Percentiles rank a stretch among this genome's conserved stretches.
These are phyloP conservation scores for Platyrinchus mystaceus DNA, from an alignment of 2,797 vertebrate genomes.

Conservation along the genomic window DNA sequence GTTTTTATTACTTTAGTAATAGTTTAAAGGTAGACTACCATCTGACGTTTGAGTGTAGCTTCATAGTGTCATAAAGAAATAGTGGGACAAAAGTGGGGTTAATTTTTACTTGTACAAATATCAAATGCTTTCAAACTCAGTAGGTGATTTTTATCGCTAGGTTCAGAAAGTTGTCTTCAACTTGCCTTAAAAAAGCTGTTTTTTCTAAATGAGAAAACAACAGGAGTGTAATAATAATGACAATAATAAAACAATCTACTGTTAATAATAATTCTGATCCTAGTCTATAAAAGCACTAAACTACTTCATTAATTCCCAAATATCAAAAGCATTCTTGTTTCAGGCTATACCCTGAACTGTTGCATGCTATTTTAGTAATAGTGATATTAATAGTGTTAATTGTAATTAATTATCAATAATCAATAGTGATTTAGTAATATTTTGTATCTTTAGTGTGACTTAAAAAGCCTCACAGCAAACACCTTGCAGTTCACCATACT, in stretches of 20 bases:
- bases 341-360: neutral
- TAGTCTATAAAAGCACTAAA: neutral
- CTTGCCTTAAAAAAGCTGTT: neutral
- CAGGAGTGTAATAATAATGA: fast-evolving
- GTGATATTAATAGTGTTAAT: neutral
- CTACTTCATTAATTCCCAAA: neutral
- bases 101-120: neutral
- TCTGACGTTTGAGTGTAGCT: neutral
- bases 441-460: neutral
- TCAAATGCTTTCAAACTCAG: neutral
- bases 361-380: neutral
- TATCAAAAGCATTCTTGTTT: neutral
- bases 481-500: neutral
- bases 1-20: no score
- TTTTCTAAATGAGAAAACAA: neutral
- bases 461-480: neutral
- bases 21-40: neutral
- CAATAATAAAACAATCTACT: neutral
- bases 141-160: neutral
- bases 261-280: neutral
- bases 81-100: fast-evolving
- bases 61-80: neutral
- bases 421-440: neutral
- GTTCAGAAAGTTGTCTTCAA: neutral
- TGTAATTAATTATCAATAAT: neutral